These are phyloP conservation scores for Syngnathus acus DNA, from an alignment of 2,797 vertebrate genomes.

Conservation along the genomic window DNA sequence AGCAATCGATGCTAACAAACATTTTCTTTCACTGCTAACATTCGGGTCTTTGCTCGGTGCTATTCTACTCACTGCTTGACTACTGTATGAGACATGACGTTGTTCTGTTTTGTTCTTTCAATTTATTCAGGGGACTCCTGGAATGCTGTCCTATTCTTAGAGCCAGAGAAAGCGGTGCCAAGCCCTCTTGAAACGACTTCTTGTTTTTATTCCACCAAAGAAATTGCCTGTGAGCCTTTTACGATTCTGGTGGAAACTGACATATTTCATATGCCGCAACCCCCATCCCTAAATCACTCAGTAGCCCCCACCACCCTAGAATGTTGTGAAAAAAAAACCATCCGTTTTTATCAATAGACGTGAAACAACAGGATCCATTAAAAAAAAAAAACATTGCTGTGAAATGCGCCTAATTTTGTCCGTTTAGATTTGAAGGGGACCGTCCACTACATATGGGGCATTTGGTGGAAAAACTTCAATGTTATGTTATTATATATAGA, in stretches of 20 bases:
- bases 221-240: neutral
- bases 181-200: neutral
- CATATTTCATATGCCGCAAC: too few relatives aligned
- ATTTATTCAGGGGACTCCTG: neutral
- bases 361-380: neutral
- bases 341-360: too few relatives aligned
- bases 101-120: neutral
- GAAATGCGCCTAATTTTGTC: neutral
- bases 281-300: neutral
- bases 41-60: neutral
- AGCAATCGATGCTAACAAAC: neutral
- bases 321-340: neutral
- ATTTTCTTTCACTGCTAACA: neutral
- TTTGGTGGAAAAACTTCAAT: neutral
- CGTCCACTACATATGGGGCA: too few relatives aligned
- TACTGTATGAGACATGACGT: neutral
- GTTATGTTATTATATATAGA: neutral
- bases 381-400: neutral
- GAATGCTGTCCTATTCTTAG: slow-evolving; percentile 1
- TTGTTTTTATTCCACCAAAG: neutral
- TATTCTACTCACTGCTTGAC: neutral
- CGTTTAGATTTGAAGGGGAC: neutral
- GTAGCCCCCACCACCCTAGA: neutral
- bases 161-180: neutral
- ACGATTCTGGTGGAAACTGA: neutral